Percentiles rank a stretch among this genome's conserved stretches.
phyloP scores from a whole-genome alignment of 2,113 vertebrate genomes.

The Gavia stellata region DNA sequence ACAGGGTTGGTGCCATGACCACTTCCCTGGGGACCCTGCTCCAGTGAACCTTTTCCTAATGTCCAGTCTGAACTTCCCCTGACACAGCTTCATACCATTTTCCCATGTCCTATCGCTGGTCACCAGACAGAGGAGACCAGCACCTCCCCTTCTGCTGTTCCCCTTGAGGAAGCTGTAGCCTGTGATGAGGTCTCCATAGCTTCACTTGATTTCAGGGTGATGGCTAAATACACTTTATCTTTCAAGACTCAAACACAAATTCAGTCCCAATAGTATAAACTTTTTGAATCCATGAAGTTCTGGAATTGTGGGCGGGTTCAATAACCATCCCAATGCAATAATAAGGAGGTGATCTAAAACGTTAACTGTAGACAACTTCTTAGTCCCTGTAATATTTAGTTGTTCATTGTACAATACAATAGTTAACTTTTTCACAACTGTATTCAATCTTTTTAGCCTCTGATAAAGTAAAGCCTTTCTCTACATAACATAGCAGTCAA shows the following conservation, averaged over 20 bases:
- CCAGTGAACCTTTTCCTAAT: background rate
- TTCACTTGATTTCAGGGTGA: background rate
- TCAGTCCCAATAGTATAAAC: background rate
- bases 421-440: background rate
- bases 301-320: background rate
- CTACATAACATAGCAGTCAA: no score
- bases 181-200: background rate
- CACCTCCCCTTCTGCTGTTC: background rate
- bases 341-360: background rate
- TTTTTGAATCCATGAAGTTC: background rate
- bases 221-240: background rate
- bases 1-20: background rate
- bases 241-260: background rate
- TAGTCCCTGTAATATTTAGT: background rate
- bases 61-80: background rate
- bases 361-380: background rate
- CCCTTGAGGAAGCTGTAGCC: background rate
- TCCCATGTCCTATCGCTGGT: rapidly evolving
- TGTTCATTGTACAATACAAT: background rate
- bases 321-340: background rate
- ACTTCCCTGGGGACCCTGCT: background rate
- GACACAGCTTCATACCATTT: background rate
- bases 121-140: background rate
- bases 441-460: background rate
- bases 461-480: no score